Base-by-base conservation (phyloP, 1,140 invertebrate genomes). In the Eupeodes corollae region DNA sequence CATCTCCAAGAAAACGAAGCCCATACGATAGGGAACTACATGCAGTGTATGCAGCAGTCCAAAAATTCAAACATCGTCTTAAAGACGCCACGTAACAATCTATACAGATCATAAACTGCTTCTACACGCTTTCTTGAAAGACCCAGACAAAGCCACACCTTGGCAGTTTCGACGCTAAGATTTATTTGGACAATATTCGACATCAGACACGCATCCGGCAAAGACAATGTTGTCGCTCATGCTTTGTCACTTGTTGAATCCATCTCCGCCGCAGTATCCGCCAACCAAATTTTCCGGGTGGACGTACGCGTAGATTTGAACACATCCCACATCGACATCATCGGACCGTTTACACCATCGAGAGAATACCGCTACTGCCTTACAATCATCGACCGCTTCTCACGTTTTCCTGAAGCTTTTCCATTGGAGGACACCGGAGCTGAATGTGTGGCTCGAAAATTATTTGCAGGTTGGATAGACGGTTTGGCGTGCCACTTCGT, bases 361-460 rank as follows among this genome's bases (percentile, higher is more conserved):
- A 62, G 14, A 6, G 62, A 53, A 6, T 51, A 44, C 53, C 9
- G 50, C 13, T 68, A 69, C 48, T 46, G 56, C 5, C 46, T 75
- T 0, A 75, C 73, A 1, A 55, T 62, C 12, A 67, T 73, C 1
- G 72, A 75, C 49, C 44, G 63, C 15, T 66, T 55, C 46, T 71
- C 73, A 6, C 45, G 67, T 12, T 75, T 62, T 64, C 65, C 60
- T 0, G 68, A 71, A 56, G 58, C 60, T 6, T 42, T 61, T 13
- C 69, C 70, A 5, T 34, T 70, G 0, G 26, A 46, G n/a, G 59
- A 71, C 33, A 63, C 61, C 1, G 48, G 52, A 13, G 58, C 65
- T 12, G 49, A 57, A 18, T 56, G 56, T 6, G 54, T 68, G 2
- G 51, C 53, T 1, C 6, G 44, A 30, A 53, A 57, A 1, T 55